Evolutionary conservation across 2,888 invertebrate species (phyloP).

Genomic region (Prenolepis imparis): DNA sequence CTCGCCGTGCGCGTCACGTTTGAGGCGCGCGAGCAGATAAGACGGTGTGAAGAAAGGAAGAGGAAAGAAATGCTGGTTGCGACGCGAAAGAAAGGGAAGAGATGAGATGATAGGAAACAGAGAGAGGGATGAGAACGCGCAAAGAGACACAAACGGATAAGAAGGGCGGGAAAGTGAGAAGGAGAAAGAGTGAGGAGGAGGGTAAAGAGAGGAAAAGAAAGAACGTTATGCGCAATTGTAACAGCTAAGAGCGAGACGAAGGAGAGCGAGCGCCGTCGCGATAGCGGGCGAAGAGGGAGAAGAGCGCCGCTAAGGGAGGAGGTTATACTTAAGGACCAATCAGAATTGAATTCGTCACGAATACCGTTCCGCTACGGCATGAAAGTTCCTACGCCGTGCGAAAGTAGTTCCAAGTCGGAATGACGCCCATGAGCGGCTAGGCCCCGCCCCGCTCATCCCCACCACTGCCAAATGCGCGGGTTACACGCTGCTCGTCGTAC

Average conservation of each 20-base stretch:
- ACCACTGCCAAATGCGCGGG: slow-evolving; percentile 66
- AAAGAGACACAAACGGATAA: slow-evolving; percentile 25
- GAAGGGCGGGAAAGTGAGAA: slow-evolving; percentile 57
- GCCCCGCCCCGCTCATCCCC: slow-evolving; percentile 81
- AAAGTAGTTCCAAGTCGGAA: slow-evolving; percentile 83
- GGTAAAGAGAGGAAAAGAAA: slow-evolving; percentile 60
- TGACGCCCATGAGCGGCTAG: slow-evolving; percentile 83
- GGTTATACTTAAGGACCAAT: slow-evolving; percentile 88
- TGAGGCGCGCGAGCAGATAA: slow-evolving; percentile 71
- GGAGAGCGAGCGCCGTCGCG: slow-evolving; percentile 54
- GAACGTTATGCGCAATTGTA: slow-evolving; percentile 63
- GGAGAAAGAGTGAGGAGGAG: neutral
- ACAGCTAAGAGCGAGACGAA: slow-evolving; percentile 72
- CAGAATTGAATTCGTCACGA: slow-evolving; percentile 89
- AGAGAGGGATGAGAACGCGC: slow-evolving; percentile 42
- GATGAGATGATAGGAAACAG: slow-evolving; percentile 57
- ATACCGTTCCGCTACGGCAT: slow-evolving; percentile 81
- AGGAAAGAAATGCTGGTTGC: slow-evolving; percentile 22
- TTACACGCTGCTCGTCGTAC: slow-evolving; percentile 62
- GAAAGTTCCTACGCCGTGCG: slow-evolving; percentile 82
- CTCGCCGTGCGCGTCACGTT: slow-evolving; percentile 67
- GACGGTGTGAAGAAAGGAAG: slow-evolving; percentile 58
- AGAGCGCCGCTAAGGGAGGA: slow-evolving; percentile 82
- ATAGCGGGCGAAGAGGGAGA: slow-evolving; percentile 71
- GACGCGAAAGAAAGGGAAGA: slow-evolving; percentile 54